Conservation (phyloP, 2,113 vertebrate species). For the Pelecanus crispus region DNA sequence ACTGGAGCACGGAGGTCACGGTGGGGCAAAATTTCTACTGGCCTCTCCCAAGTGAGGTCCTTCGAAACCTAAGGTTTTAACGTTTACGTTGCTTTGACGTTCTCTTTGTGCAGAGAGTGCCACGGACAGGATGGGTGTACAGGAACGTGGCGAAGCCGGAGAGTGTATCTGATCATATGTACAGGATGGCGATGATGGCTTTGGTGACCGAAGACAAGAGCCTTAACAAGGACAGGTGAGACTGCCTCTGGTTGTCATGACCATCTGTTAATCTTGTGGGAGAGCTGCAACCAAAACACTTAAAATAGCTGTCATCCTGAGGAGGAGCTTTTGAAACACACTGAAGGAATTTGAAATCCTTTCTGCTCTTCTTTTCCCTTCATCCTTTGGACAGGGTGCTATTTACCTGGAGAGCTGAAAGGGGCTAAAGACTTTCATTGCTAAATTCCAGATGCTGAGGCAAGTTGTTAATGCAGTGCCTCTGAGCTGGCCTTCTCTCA, state of each 20-base stretch:
- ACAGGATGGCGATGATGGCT: constrained; percentile 96
- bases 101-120: constrained; percentile 75
- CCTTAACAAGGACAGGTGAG: constrained; percentile 88
- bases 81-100: fast-evolving
- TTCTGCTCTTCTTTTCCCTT: neutral
- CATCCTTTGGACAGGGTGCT: neutral
- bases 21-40: fast-evolving
- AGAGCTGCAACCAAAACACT: neutral
- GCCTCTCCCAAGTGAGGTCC: no score
- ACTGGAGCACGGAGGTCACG: fast-evolving
- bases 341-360: neutral
- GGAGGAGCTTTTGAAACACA: neutral
- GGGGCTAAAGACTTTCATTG: neutral
- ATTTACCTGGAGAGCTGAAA: neutral
- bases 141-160: constrained; percentile 85
- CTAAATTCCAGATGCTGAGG: neutral
- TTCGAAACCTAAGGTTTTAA: neutral
- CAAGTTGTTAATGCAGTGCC: neutral
- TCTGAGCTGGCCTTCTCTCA: neutral
- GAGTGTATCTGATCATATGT: constrained; percentile 98
- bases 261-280: fast-evolving
- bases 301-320: fast-evolving
- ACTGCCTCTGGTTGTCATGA: neutral
- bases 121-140: constrained; percentile 95
- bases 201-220: constrained; percentile 83